Percentiles rank a stretch among this genome's conserved stretches.
Conservation (phyloP, 2,113 vertebrate species). For the Myiopsitta monachus region DNA sequence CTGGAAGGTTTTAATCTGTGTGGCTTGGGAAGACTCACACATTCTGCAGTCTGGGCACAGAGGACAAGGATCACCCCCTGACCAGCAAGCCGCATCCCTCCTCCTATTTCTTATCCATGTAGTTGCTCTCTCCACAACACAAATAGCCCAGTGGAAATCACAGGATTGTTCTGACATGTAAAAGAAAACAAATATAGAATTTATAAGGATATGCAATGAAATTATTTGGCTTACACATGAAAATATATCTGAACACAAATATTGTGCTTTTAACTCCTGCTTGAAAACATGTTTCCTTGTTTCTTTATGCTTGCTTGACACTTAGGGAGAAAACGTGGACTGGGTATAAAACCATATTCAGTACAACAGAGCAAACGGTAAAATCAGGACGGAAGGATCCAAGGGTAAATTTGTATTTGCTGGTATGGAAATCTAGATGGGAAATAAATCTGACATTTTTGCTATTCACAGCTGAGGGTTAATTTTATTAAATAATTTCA, state of each 20-base stretch:
- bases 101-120: not conserved
- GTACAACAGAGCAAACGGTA: slow-evolving; percentile 5
- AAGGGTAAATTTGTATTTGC: slow-evolving; percentile 44
- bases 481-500: slow-evolving; percentile 47
- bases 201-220: not conserved
- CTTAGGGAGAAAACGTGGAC: not conserved
- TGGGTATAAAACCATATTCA: not conserved
- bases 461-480: slow-evolving; percentile 39
- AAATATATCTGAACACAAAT: not conserved
- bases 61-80: not conserved
- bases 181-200: not conserved
- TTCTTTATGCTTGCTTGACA: slow-evolving; percentile 23
- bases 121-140: not conserved
- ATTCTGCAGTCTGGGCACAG: not conserved
- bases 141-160: not conserved
- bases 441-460: slow-evolving; percentile 53
- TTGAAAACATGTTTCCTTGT: slow-evolving; percentile 1
- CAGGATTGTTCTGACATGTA: not conserved
- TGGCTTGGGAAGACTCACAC: not conserved
- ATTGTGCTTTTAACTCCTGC: not conserved
- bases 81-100: not conserved
- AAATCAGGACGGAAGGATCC: slow-evolving; percentile 9
- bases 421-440: slow-evolving; percentile 46
- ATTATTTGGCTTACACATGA: not conserved
- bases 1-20: not conserved